Evolutionary conservation across 2,888 invertebrate species (phyloP).

Genomic region (Nebria brevicollis): DNA sequence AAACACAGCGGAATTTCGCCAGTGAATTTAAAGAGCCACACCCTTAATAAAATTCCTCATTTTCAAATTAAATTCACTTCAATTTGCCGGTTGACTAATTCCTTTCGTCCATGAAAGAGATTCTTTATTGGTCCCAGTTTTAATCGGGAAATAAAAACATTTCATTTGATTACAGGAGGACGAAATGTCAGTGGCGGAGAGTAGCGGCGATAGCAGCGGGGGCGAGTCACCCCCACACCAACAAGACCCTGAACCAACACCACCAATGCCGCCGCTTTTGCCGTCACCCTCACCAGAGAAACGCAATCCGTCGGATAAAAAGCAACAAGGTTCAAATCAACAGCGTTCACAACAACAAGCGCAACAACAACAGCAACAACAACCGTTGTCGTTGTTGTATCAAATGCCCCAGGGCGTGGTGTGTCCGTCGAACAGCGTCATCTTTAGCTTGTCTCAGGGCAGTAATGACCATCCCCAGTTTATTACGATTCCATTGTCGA

Average conservation of each 20-base stretch:
- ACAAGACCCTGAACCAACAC: slow-evolving; percentile 48
- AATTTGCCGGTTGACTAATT: background rate
- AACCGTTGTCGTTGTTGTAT: slow-evolving; percentile 55
- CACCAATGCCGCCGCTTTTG: slow-evolving; percentile 53
- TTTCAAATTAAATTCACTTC: slow-evolving; percentile 1
- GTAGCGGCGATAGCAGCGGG: slow-evolving; percentile 60
- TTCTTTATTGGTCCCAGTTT: background rate
- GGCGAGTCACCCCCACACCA: slow-evolving; percentile 53
- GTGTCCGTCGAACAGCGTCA: slow-evolving; percentile 64
- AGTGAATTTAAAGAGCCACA: background rate
- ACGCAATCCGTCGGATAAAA: background rate
- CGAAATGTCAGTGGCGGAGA: slow-evolving; percentile 60
- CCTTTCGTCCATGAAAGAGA: background rate
- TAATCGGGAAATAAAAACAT: slow-evolving; percentile 2
- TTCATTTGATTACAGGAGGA: slow-evolving; percentile 59
- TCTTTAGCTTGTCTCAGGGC: slow-evolving; percentile 60
- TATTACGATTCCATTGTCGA: slow-evolving; percentile 77
- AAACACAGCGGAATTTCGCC: background rate
- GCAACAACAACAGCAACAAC: slow-evolving; percentile 37
- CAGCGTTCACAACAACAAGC: background rate
- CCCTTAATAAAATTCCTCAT: background rate
- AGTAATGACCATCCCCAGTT: slow-evolving; percentile 66
- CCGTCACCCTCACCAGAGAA: slow-evolving; percentile 38
- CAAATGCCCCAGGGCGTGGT: slow-evolving; percentile 64
- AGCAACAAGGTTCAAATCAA: background rate